phyloP scores from a whole-genome alignment of 2,113 vertebrate genomes.

The Pseudorectes ferrugineus region DNA sequence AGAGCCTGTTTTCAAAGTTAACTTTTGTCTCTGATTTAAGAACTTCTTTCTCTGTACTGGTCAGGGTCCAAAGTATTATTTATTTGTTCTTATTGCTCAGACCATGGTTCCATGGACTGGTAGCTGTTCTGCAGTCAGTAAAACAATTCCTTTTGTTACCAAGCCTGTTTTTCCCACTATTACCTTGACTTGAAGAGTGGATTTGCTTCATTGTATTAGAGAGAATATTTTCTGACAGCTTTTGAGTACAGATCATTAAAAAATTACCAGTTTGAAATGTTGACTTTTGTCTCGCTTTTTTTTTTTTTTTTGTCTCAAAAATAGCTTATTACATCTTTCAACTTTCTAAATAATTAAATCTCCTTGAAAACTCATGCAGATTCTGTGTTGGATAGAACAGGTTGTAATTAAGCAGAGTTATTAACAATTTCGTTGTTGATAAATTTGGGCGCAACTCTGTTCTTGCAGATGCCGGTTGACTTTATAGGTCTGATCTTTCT shows the following conservation, averaged over 20 bases:
- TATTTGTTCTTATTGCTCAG: background rate
- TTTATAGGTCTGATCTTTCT: constrained; percentile 8
- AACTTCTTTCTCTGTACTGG: background rate
- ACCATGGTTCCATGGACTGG: background rate
- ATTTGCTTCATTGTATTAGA: constrained; percentile 34
- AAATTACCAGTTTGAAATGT: constrained; percentile 50
- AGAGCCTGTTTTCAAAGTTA: background rate
- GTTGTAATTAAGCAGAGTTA: constrained; percentile 51
- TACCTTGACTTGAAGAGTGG: background rate
- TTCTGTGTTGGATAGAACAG: constrained; percentile 11
- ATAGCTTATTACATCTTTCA: constrained; percentile 55
- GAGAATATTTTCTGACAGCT: constrained; percentile 56
- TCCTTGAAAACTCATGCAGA: constrained; percentile 27
- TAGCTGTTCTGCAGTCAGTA: background rate
- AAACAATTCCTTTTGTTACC: constrained; percentile 23
- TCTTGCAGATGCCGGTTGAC: background rate
- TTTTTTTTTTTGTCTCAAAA: constrained; percentile 22
- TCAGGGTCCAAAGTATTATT: background rate
- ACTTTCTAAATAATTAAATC: constrained; percentile 57
- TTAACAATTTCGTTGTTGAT: constrained; percentile 41
- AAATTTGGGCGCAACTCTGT: constrained; percentile 5
- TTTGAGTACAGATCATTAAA: constrained; percentile 55
- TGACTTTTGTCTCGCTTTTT: constrained; percentile 46
- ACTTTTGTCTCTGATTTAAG: background rate
- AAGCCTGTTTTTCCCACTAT: background rate